phyloP scores from a whole-genome alignment of 2,888 invertebrate genomes.

The Ferrisia virgata region DNA sequence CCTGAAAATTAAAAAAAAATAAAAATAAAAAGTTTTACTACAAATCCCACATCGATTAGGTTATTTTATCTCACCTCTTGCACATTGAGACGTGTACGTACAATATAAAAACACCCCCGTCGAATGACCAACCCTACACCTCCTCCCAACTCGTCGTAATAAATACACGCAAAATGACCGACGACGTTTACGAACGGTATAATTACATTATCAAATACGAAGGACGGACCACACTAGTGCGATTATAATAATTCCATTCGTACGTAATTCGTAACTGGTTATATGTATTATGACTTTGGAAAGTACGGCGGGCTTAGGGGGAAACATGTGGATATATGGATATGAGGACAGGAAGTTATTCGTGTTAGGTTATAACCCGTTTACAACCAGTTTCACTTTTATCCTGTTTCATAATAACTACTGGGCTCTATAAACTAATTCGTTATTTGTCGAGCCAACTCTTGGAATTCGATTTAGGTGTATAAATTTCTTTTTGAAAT shows the following conservation, averaged over 20 bases:
- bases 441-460: conserved; percentile 28
- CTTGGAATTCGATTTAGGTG: conserved; percentile 10
- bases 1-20: no score
- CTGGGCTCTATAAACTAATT: conserved; percentile 32
- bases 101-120: background rate
- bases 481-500: conserved; percentile 11
- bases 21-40: no score
- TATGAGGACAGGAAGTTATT: conserved; percentile 44
- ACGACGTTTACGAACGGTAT: background rate
- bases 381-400: conserved; percentile 45
- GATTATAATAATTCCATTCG: conserved; percentile 26
- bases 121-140: no score
- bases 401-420: conserved; percentile 45
- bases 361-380: conserved; percentile 42
- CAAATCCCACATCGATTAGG: no score
- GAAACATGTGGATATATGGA: conserved; percentile 29
- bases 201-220: conserved; percentile 23
- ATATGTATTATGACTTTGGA: conserved; percentile 44
- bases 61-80: no score
- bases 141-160: background rate
- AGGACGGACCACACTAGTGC: background rate
- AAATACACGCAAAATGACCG: background rate
- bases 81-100: no score
- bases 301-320: conserved; percentile 42
- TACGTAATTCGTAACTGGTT: conserved; percentile 44